Evolutionary conservation across 92 coral and sea anemone species (phyloP).

Genomic region (Bergia sp.): DNA sequence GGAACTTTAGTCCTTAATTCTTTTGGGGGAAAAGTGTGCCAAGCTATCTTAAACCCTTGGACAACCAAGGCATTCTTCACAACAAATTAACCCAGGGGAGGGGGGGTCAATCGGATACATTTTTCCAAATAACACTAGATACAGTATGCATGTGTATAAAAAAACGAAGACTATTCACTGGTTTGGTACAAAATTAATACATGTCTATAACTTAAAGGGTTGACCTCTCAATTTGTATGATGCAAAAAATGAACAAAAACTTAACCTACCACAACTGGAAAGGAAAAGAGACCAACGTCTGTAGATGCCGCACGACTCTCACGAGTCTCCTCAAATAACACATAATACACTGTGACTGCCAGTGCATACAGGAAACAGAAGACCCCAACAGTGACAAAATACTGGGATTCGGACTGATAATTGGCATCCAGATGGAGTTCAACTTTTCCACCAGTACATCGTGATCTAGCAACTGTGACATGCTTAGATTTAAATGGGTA

Average conservation of each 20-base stretch:
- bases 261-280: slow-evolving; percentile 86
- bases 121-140: too few species aligned
- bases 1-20: too few species aligned
- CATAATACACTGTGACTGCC: slow-evolving; percentile 70
- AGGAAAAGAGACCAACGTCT: slow-evolving; percentile 80
- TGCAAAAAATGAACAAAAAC: background rate
- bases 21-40: too few species aligned
- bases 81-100: too few species aligned
- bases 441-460: background rate
- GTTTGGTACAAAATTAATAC: background rate
- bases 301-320: slow-evolving; percentile 84
- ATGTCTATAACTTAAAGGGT: background rate
- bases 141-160: too few species aligned
- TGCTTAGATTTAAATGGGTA: slow-evolving; percentile 64
- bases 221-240: background rate
- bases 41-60: too few species aligned
- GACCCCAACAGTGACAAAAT: slow-evolving; percentile 93
- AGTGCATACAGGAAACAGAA: slow-evolving; percentile 77
- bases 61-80: too few species aligned
- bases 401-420: slow-evolving; percentile 83
- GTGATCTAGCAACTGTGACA: background rate
- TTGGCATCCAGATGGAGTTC: slow-evolving; percentile 9
- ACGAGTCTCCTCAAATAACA: slow-evolving; percentile 78
- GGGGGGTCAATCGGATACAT: too few species aligned
- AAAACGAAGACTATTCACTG: too few species aligned